Evolutionary conservation across 2,113 vertebrate species (phyloP).

Genomic region (Hylia prasina): DNA sequence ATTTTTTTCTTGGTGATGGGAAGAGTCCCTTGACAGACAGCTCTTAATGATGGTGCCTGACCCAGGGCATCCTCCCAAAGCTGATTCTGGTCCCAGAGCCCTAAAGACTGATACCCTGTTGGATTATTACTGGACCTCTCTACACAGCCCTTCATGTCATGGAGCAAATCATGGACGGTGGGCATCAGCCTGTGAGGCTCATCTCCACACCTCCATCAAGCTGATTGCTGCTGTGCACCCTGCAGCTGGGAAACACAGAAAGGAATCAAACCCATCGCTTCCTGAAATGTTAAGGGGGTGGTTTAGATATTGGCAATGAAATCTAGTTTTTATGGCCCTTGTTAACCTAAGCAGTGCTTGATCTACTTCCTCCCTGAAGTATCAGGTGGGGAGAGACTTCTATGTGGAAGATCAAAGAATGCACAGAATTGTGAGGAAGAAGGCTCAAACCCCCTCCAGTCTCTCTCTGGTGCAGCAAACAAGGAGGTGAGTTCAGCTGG

Average conservation of each 20-base stretch:
- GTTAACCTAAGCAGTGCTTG: neutral
- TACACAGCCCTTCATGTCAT: neutral
- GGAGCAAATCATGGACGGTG: neutral
- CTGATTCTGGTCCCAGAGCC: neutral
- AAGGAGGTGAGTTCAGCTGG: neutral
- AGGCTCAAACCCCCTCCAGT: neutral
- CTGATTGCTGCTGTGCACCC: neutral
- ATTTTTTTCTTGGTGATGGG: neutral
- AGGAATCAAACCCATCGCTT: neutral
- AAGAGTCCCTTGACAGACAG: neutral
- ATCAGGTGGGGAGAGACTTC: neutral
- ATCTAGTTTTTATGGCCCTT: neutral
- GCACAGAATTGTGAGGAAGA: neutral
- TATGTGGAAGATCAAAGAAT: neutral
- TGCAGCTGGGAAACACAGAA: neutral
- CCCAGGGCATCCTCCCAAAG: neutral
- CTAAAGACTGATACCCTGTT: accelerated
- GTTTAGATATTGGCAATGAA: neutral
- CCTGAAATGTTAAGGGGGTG: neutral
- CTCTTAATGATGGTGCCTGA: neutral
- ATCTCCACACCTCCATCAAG: neutral
- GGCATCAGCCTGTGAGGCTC: neutral
- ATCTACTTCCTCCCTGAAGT: neutral
- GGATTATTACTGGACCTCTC: neutral
- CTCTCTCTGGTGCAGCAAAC: neutral